Evolutionary conservation across 2,888 invertebrate species (phyloP), one percentile per base, ranked within the genome.

Genomic region (Drosophila ochracea): DNA sequence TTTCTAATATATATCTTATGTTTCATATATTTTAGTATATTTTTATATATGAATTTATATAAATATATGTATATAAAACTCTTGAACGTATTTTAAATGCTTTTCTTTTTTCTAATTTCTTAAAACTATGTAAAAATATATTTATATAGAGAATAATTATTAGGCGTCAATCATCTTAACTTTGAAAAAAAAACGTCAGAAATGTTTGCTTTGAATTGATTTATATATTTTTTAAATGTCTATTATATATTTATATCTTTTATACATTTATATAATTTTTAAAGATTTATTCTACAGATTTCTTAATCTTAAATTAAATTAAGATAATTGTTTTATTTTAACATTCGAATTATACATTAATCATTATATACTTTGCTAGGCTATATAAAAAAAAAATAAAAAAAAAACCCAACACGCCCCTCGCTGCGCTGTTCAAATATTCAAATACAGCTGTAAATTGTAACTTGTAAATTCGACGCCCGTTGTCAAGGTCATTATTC

Each of bases 381-480:
- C 60, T 58, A 76, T 41, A 13, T 30, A 19, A 30, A 25, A 33
- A 21, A 60, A 16, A 19, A 35, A 30, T n/a, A 41, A 66, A 7
- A 6, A 7, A 7, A 30, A 30, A 30, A 30, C 30, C 30, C 7
- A 30, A 59, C 68, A 68, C 76, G 63, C 76, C 80, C 66, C 80
- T 69, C 53, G 58, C 54, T 41, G 55, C 19, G 30, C 54, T 80
- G 35, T 68, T 90, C 73, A 88, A 90, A 87, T 87, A 87, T 87
- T 87, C 70, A 87, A 90, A 90, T 85, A 78, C 80, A 88, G 80
- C 74, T 78, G 80, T 87, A 88, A 88, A 85, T 78, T 83, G 84
- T 89, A 81, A 89, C 69, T 74, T 80, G 79, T 75, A 73, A 76
- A 73, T 67, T 67, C 68, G 71, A 71, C 86, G 90, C 76, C 78